Base-by-base conservation (phyloP, 2,888 invertebrate genomes). In the Philopedon plagiatum region DNA sequence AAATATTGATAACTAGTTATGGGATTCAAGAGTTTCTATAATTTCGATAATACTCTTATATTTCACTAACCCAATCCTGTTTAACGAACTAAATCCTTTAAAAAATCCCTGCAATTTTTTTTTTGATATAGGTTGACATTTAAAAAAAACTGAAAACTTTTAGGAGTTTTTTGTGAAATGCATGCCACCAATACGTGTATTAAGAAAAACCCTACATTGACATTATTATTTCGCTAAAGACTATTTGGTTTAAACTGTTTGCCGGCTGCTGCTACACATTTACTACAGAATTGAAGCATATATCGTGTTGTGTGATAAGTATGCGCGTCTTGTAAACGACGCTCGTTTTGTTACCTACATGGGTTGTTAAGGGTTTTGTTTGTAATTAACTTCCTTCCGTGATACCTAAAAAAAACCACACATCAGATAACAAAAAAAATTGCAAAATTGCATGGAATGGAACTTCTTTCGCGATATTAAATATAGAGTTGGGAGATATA, bases 241-340 rank as follows among this genome's bases (percentile, higher is more conserved):
- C 75, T 76, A 75, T 76, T 68, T 77, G 29, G 29, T 54, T 54
- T 75, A 75, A 76, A 76, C 51, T 63, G 51, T 63, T 63, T 63
- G 49, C 39, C 37, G 51, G 71, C 74, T 46, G 49, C 49, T 46
- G 67, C 76, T 77, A 77, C 73, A 78, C 78, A 76, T 74, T 70
- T 76, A 79, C 77, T 77, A 77, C 73, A 66, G 77, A 76, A 74
- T 76, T 76, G 75, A 78, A 78, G 76, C 78, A 23, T 56, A 56
- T 66, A 62, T 62, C 62, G 75, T 76, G 74, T 73, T 73, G 64
- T 58, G 57, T 62, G 68, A 54, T 70, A 64, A 71, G 75, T 68
- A 71, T 73, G 74, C 69, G 70, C 34, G 13, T 46, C 21, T 51
- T 32, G 15, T 15, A 44, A 58, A 32, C 32, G 29, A 41, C 44